Conservation (phyloP, 1,140 invertebrate genomes). For the Prorops nasuta region DNA sequence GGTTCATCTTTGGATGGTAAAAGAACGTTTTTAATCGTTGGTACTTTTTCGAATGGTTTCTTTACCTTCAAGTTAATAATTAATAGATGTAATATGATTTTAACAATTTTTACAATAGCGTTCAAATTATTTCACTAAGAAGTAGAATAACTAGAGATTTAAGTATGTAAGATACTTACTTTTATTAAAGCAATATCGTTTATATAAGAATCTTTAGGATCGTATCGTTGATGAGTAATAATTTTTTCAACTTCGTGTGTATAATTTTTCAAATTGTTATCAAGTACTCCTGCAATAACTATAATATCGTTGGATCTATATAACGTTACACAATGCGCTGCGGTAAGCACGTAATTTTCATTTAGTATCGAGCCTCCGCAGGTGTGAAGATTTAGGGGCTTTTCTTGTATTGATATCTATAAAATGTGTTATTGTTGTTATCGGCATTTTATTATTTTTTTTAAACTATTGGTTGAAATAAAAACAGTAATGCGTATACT, state of each 20-base stretch:
- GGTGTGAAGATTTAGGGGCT: slow-evolving; percentile 18
- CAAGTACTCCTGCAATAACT: neutral
- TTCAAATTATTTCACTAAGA: too few relatives aligned
- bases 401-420: slow-evolving; percentile 22
- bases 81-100: too few relatives aligned
- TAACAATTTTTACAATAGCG: too few relatives aligned
- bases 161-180: too few relatives aligned
- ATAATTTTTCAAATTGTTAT: neutral
- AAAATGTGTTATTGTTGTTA: too few relatives aligned
- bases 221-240: slow-evolving; percentile 25
- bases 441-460: neutral
- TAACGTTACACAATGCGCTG: slow-evolving; percentile 48
- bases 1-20: neutral
- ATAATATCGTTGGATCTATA: neutral
- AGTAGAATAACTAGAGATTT: too few relatives aligned
- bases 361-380: slow-evolving; percentile 60
- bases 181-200: slow-evolving; percentile 29
- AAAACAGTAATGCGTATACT: slow-evolving; percentile 17
- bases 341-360: slow-evolving; percentile 52
- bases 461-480: neutral
- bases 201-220: slow-evolving; percentile 11
- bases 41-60: neutral
- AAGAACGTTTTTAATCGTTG: neutral
- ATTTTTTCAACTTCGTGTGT: slow-evolving; percentile 8
- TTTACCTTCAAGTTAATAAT: neutral